Evolutionary conservation across 92 coral and sea anemone genomes (phyloP), one percentile per base, ranked within the genome.

Genomic region (Epizoanthus stellaris): DNA sequence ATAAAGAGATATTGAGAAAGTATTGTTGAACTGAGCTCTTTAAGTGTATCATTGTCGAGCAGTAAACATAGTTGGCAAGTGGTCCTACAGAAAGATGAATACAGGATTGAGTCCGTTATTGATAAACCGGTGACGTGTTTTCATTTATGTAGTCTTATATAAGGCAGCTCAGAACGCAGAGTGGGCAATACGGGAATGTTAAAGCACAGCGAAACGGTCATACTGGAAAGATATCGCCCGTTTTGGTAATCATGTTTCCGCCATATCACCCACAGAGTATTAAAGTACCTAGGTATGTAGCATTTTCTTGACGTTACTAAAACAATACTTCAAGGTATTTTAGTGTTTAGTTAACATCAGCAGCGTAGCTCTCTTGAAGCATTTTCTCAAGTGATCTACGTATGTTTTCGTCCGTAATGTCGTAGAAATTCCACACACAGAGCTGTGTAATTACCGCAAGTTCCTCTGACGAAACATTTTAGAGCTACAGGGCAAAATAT

Each of bases 11-110:
- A 47, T 63, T 79, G 61, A 43, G 54, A 21, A 5, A 43, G 83
- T 9, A 79, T 79, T 79, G 83, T 62, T 79, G 60, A 14, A 21
- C 23, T 19, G 58, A 43, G 83, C 71, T 63, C 83, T 79, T 79
- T 79, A 79, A 79, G 83, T 79, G 59, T 79, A 79, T 64, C 83
- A 79, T 79, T 79, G 83, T 79, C 49, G 23, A 63, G 71, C 45
- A 54, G 83, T 79, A 79, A 79, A 79, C 83, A 79, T 20, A 79
- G 72, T 53, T 62, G 83, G 60, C 65, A 4, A 52, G 56, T 52
- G 56, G 56, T 52, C 56, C 15, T 13, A 52, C 56, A 11, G 56
- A 52, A 52, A 14, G 53, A 10, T 79, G 72, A 79, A 79, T 79
- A 45, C 71, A 19, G 61, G 40, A 64, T 79, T 63, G 83, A 45